Evolutionary conservation across 2,888 invertebrate genomes (phyloP).

Genomic region (Arrhopalites spinosus): DNA sequence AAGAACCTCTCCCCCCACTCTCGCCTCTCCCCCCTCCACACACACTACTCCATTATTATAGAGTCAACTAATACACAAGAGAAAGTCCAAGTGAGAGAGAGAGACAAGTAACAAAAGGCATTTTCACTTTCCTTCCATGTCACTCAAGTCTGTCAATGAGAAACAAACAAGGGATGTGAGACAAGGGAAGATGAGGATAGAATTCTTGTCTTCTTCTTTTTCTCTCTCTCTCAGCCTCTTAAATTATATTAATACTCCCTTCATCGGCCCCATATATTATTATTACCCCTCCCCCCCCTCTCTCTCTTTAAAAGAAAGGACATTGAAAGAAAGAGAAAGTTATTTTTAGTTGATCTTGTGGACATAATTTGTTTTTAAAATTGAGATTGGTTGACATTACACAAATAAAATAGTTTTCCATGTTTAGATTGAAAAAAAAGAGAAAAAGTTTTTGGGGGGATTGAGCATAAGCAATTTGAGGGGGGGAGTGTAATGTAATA

Average conservation of each 20-base stretch:
- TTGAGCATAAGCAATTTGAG: no score
- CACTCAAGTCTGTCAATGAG: not conserved
- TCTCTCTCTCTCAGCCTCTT: not conserved
- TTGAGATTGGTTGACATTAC: no score
- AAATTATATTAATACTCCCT: not conserved
- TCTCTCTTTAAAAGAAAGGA: no score
- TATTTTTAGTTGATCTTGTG: no score
- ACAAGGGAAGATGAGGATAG: not conserved
- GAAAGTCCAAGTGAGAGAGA: not conserved
- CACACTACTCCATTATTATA: no score
- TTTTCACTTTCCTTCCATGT: not conserved
- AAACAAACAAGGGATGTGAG: not conserved
- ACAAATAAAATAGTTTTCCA: no score
- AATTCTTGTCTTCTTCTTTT: not conserved
- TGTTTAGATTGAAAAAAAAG: no score
- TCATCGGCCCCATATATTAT: not conserved
- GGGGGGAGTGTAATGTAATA: no score
- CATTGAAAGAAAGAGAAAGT: no score
- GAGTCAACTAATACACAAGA: not conserved
- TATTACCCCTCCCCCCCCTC: no score
- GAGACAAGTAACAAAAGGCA: constrained; percentile 3
- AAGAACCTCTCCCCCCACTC: not conserved
- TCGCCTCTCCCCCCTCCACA: not conserved
- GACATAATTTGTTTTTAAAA: no score
- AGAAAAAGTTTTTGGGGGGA: no score